Evolutionary conservation across 2,888 invertebrate species (phyloP).

Genomic region (Ethmia dodecea): DNA sequence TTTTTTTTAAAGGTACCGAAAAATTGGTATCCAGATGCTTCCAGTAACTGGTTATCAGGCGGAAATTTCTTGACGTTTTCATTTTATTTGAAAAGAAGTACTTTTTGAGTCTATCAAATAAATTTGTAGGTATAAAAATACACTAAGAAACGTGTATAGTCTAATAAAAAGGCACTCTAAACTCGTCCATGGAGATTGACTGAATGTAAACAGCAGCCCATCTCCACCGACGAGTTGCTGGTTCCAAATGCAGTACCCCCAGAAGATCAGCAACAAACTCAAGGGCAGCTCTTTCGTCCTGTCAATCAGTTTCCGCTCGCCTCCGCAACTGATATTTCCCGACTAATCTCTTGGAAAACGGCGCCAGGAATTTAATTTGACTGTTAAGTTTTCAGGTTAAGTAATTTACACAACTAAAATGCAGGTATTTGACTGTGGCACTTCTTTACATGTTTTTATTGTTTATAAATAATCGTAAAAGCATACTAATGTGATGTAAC

Average conservation of each 20-base stretch:
- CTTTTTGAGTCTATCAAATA: too few relatives aligned
- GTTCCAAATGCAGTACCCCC: too few relatives aligned
- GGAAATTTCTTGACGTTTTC: constrained; percentile 11
- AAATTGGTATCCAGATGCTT: constrained; percentile 17
- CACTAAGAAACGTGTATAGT: too few relatives aligned
- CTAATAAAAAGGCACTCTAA: too few relatives aligned
- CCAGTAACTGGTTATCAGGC: constrained; percentile 8
- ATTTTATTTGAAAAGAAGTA: too few relatives aligned
- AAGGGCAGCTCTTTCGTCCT: neutral
- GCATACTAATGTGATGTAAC: neutral
- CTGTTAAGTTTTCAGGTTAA: constrained; percentile 32
- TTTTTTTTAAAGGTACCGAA: constrained; percentile 5
- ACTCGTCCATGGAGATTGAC: too few relatives aligned
- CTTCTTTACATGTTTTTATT: constrained; percentile 12
- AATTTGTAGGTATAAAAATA: too few relatives aligned
- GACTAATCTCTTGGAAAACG: neutral
- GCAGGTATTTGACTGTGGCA: constrained; percentile 44
- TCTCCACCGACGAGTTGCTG: too few relatives aligned
- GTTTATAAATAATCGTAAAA: neutral
- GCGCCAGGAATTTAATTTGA: neutral
- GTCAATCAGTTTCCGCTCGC: constrained; percentile 2
- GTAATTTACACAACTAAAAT: constrained; percentile 30
- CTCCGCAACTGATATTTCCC: neutral
- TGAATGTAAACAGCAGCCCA: too few relatives aligned
- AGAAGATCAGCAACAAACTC: too few relatives aligned